A percentile compares a stretch with the other conserved stretches of the same genome.
Evolutionary conservation across 2,888 invertebrate species (phyloP).

Genomic region (Pilophorus perplexus): DNA sequence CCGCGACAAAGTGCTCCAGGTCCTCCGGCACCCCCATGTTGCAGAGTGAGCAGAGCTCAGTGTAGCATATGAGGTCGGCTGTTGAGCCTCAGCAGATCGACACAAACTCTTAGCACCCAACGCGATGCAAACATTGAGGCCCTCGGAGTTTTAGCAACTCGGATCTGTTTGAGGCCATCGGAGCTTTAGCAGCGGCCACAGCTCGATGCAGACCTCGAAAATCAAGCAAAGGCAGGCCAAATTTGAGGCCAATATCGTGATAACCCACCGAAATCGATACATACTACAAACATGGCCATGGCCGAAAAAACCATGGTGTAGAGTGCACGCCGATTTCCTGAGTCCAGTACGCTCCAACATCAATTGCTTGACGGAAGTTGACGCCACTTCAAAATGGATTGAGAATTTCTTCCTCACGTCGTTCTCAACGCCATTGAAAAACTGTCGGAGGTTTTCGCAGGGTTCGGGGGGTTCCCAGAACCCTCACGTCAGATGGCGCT

Average conservation of each 20-base stretch:
- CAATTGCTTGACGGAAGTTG: constrained; percentile 29
- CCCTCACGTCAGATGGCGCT: constrained; percentile 16
- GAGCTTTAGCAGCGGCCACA: too few species aligned
- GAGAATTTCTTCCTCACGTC: constrained; percentile 32
- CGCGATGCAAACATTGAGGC: too few species aligned
- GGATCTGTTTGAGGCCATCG: too few species aligned
- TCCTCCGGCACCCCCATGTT: too few species aligned
- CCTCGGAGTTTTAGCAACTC: neutral
- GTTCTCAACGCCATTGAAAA: constrained; percentile 11
- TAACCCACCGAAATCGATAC: neutral
- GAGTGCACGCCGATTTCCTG: constrained; percentile 10
- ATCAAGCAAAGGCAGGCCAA: neutral
- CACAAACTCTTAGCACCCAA: too few species aligned
- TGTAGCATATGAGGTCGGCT: too few species aligned
- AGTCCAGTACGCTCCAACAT: constrained; percentile 11
- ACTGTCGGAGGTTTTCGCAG: neutral
- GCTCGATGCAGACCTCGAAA: constrained; percentile 18
- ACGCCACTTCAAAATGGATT: constrained; percentile 35
- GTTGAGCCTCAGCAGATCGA: too few species aligned
- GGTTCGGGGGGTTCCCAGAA: constrained; percentile 33
- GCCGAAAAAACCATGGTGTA: neutral
- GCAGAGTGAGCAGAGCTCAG: too few species aligned
- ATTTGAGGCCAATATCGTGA: neutral
- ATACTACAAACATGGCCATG: neutral
- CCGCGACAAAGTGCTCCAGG: too few species aligned